Conservation (phyloP, 2,888 invertebrate genomes). For the Ichneumoninae sp. region DNA sequence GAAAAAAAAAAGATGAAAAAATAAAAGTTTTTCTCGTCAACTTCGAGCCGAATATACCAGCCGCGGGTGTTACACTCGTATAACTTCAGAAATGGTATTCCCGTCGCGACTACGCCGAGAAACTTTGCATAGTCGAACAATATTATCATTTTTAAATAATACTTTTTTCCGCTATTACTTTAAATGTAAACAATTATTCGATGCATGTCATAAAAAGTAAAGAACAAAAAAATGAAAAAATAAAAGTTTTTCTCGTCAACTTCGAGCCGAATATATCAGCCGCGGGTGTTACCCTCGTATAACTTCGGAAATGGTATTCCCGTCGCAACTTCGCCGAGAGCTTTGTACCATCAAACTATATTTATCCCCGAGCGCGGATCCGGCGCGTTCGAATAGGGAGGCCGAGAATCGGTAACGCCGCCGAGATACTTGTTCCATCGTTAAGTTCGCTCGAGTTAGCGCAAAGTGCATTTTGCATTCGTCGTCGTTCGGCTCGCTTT, state of each 20-base stretch:
- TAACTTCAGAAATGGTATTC: not conserved
- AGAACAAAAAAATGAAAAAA: no score
- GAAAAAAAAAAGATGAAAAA: not conserved
- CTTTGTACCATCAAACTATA: conserved; percentile 33
- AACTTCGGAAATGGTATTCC: not conserved
- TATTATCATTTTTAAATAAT: no score
- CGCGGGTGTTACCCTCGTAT: not conserved
- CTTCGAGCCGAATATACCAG: not conserved
- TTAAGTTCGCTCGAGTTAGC: conserved; percentile 46
- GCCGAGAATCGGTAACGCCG: not conserved
- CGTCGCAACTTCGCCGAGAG: not conserved
- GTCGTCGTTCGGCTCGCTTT: conserved; percentile 28
- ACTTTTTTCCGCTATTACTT: no score
- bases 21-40: not conserved
- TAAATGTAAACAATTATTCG: no score
- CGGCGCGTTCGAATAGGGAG: no score
- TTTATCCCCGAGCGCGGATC: conserved; percentile 1
- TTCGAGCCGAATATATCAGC: not conserved
- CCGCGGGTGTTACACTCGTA: not conserved
- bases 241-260: not conserved
- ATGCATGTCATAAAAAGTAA: no score
- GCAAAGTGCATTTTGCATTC: conserved; percentile 44
- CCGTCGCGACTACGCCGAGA: not conserved
- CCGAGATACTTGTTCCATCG: conserved; percentile 41
- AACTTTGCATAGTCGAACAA: not conserved